A percentile compares a stretch with the other conserved stretches of the same genome.
phyloP scores from a whole-genome alignment of 2,113 vertebrate genomes.

The Nannospalax galili region DNA sequence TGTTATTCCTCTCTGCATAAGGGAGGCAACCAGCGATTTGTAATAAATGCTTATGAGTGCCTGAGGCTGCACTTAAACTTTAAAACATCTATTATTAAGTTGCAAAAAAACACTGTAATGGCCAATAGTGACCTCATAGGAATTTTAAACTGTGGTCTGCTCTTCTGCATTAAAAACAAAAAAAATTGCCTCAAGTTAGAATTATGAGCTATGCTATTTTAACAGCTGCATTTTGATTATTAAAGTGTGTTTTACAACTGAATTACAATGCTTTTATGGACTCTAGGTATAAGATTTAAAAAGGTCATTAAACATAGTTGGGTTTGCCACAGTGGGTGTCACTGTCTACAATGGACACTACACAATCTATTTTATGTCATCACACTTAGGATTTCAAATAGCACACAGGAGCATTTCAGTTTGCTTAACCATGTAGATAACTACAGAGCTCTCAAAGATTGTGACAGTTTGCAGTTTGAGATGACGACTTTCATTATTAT shows the following conservation, averaged over 20 bases:
- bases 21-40: constrained; percentile 93
- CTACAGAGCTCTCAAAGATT: constrained; percentile 85
- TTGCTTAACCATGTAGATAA: constrained; percentile 83
- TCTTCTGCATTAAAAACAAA: constrained; percentile 91
- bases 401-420: constrained; percentile 76
- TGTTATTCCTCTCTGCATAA: constrained; percentile 93
- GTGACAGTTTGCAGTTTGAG: constrained; percentile 86
- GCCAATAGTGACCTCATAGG: constrained; percentile 94
- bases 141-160: constrained; percentile 93
- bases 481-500: constrained; percentile 89
- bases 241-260: constrained; percentile 93
- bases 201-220: constrained; percentile 91
- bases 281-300: constrained; percentile 95
- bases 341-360: constrained; percentile 90
- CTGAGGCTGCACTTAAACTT: constrained; percentile 99
- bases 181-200: constrained; percentile 91
- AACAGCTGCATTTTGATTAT: constrained; percentile 94
- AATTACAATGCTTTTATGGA: constrained; percentile 92
- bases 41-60: constrained; percentile 97
- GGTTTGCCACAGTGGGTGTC: constrained; percentile 92
- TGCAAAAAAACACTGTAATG: constrained; percentile 93
- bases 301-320: constrained; percentile 95
- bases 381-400: constrained; percentile 81
- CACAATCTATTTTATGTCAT: constrained; percentile 91
- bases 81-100: constrained; percentile 99